Conservation (phyloP, 2,888 invertebrate species). For the Aporophyla nigra region DNA sequence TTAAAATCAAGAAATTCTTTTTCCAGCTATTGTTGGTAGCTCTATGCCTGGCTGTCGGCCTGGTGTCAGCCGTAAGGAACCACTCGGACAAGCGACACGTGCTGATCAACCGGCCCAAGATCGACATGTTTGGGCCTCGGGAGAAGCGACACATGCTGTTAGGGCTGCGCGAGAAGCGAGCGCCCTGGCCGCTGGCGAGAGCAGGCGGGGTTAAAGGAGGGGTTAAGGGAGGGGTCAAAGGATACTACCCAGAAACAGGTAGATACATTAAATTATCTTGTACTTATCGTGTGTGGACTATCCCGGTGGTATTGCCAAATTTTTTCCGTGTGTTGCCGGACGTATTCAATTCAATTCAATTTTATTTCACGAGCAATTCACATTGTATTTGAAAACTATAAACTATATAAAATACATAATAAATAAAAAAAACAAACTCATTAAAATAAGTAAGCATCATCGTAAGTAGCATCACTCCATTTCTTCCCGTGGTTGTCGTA, state of each 20-base stretch:
- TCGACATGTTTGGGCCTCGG: constrained; percentile 49
- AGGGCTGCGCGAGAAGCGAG: constrained; percentile 40
- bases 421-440: no score
- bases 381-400: no score
- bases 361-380: no score
- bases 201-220: constrained; percentile 36
- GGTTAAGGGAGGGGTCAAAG: constrained; percentile 14
- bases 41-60: constrained; percentile 36
- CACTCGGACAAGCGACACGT: constrained; percentile 47
- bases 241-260: constrained; percentile 10
- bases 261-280: not conserved
- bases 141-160: constrained; percentile 24
- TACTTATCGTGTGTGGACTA: no score
- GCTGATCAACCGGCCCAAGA: constrained; percentile 67
- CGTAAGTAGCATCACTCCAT: no score
- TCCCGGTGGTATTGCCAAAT: no score
- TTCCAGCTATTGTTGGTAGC: constrained; percentile 51
- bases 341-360: no score
- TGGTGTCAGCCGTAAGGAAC: constrained; percentile 65
- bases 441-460: no score
- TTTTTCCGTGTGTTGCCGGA: no score
- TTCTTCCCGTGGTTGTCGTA: no score
- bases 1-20: not conserved
- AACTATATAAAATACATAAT: no score
- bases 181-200: constrained; percentile 32